phyloP scores from a whole-genome alignment of 2,113 vertebrate species.

The Meles meles region DNA sequence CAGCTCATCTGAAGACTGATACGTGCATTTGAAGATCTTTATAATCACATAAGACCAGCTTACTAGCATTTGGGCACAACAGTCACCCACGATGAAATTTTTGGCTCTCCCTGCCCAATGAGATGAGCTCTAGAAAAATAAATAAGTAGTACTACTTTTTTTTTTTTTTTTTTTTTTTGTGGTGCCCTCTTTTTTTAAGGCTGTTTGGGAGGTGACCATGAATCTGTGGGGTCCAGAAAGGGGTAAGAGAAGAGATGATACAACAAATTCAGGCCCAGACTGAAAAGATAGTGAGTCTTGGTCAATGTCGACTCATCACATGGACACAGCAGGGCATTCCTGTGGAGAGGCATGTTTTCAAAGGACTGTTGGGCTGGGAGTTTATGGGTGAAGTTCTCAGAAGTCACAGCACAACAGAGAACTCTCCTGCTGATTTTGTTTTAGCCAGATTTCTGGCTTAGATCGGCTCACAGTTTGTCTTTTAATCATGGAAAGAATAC shows the following conservation, averaged over 20 bases:
- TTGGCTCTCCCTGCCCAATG: slow-evolving; percentile 44
- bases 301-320: neutral
- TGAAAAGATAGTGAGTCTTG: neutral
- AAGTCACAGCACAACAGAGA: neutral
- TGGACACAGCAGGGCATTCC: neutral
- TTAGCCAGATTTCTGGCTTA: neutral
- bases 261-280: neutral
- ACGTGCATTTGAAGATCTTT: slow-evolving; percentile 1
- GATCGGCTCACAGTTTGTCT: neutral
- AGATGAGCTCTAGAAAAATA: neutral
- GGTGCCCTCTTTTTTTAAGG: neutral
- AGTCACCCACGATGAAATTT: slow-evolving; percentile 40
- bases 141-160: neutral
- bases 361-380: neutral
- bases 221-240: slow-evolving; percentile 19
- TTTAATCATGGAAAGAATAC: neutral
- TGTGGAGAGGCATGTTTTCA: neutral
- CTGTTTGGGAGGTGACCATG: neutral
- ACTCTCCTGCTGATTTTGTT: neutral
- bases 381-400: neutral
- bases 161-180: neutral
- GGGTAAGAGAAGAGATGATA: slow-evolving; percentile 39
- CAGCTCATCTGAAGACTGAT: slow-evolving; percentile 61
- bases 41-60: slow-evolving; percentile 33
- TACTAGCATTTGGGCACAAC: slow-evolving; percentile 8